Conservation (phyloP, 2,888 invertebrate genomes). For the Temnothorax ravouxi region DNA sequence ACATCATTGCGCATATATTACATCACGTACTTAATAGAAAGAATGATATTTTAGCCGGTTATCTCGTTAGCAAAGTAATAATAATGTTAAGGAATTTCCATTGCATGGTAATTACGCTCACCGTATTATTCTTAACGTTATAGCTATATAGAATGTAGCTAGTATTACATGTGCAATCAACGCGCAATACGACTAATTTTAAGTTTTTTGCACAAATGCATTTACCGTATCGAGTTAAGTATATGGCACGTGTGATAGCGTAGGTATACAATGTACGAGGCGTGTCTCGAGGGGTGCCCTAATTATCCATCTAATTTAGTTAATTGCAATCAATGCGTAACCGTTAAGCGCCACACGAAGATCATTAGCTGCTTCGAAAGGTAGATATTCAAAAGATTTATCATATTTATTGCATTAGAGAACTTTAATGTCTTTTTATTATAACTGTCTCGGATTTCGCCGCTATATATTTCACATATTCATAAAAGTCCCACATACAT, state of each 20-base stretch:
- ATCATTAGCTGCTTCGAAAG: constrained; percentile 3
- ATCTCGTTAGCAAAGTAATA: constrained; percentile 15
- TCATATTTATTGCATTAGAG: not conserved
- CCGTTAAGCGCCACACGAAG: constrained; percentile 11
- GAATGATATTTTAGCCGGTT: not conserved
- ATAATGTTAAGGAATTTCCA: constrained; percentile 13
- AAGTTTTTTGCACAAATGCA: constrained; percentile 21
- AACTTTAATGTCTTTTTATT: not conserved
- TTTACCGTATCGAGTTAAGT: constrained; percentile 50
- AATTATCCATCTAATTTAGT: constrained; percentile 62
- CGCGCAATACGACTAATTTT: constrained; percentile 35
- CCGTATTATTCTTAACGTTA: not conserved
- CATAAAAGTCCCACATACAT: not conserved
- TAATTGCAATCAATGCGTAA: constrained; percentile 49
- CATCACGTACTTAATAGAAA: not conserved
- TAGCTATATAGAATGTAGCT: not conserved
- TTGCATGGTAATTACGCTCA: not conserved
- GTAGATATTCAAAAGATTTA: not conserved
- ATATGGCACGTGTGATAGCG: not conserved
- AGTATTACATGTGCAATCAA: not conserved
- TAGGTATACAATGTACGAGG: constrained; percentile 29
- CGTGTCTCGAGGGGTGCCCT: constrained; percentile 49
- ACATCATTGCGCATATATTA: not conserved
- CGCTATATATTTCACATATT: not conserved
- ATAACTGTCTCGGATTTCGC: not conserved